Evolutionary conservation across 2,888 invertebrate species (phyloP).

Genomic region (Acanthosepion esculentum): DNA sequence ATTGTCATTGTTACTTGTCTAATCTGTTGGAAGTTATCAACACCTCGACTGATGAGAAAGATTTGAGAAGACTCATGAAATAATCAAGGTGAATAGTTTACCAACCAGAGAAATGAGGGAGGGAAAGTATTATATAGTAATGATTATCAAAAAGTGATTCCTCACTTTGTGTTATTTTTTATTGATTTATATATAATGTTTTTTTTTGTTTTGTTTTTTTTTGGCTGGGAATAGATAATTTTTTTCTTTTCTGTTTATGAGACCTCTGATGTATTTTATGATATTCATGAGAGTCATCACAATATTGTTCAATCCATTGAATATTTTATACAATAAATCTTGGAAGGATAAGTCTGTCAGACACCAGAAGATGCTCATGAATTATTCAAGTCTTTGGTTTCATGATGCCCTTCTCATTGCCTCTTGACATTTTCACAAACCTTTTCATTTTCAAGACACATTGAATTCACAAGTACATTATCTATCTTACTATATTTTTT

Average conservation of each 20-base stretch:
- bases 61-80: too few species aligned
- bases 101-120: too few species aligned
- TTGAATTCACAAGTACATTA: neutral
- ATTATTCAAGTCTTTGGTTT: constrained; percentile 22
- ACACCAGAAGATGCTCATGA: neutral
- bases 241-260: neutral
- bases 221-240: too few species aligned
- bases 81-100: too few species aligned
- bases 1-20: too few species aligned
- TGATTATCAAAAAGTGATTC: too few species aligned
- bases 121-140: too few species aligned
- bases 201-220: too few species aligned
- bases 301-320: constrained; percentile 33
- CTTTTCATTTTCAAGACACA: constrained; percentile 33
- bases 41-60: too few species aligned
- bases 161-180: too few species aligned
- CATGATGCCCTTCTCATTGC: constrained; percentile 4
- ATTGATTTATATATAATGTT: too few species aligned
- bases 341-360: constrained; percentile 18
- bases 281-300: constrained; percentile 20
- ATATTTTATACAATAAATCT: constrained; percentile 33
- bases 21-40: too few species aligned
- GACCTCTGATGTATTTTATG: constrained; percentile 4
- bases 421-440: constrained; percentile 21
- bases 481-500: neutral